phyloP scores from a whole-genome alignment of 2,888 invertebrate species.

The Sarcophaga caerulescens region DNA sequence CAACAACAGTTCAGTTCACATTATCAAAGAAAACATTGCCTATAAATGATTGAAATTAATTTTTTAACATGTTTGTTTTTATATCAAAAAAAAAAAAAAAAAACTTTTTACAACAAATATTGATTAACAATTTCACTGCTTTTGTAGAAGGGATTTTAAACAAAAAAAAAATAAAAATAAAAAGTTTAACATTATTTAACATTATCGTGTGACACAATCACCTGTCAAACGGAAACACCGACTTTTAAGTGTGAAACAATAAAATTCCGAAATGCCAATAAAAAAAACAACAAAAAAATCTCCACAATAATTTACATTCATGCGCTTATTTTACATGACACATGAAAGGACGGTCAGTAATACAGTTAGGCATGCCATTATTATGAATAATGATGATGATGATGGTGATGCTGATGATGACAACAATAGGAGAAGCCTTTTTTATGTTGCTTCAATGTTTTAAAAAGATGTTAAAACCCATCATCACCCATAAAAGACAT shows the following conservation, averaged over 20 bases:
- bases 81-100: neutral
- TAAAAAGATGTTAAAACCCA: conserved; percentile 12
- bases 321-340: neutral
- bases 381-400: conserved; percentile 31
- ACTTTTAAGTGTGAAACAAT: conserved; percentile 30
- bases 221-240: conserved; percentile 16
- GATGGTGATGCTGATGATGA: conserved; percentile 28
- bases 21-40: too few species aligned
- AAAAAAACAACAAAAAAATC: neutral
- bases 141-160: neutral
- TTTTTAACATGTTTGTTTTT: too few species aligned
- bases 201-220: conserved; percentile 39
- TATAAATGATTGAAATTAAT: too few species aligned
- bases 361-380: conserved; percentile 12
- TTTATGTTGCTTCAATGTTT: neutral
- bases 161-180: neutral
- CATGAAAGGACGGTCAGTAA: neutral
- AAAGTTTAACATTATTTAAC: conserved; percentile 25
- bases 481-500: conserved; percentile 4
- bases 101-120: neutral
- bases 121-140: conserved; percentile 12
- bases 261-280: conserved; percentile 27
- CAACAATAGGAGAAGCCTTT: neutral
- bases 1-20: too few species aligned
- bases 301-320: conserved; percentile 23